A percentile compares a stretch with the other conserved stretches of the same genome.
Conservation (phyloP, 2,888 invertebrate genomes). For the Pterostichus madidus region DNA sequence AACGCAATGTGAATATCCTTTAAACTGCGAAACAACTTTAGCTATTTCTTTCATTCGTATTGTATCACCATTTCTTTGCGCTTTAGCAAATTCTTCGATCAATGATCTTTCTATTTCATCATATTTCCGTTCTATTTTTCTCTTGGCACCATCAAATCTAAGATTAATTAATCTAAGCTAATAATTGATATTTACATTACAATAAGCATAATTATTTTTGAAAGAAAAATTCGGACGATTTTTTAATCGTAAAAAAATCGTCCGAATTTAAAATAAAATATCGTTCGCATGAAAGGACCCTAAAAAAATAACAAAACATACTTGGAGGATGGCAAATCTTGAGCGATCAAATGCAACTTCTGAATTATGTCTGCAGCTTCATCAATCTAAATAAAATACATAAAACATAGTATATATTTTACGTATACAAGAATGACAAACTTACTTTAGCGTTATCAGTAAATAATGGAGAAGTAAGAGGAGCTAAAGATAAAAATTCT, state of each 20-base stretch:
- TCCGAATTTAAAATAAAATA: too few relatives aligned
- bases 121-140: conserved; percentile 92
- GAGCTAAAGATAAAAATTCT: conserved; percentile 93
- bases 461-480: conserved; percentile 91
- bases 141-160: conserved; percentile 89
- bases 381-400: conserved; percentile 75
- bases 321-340: conserved; percentile 94
- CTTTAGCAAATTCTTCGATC: conserved; percentile 96
- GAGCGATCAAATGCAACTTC: conserved; percentile 96
- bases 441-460: conserved; percentile 88
- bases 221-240: too few relatives aligned
- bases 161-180: conserved; percentile 63
- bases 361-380: conserved; percentile 99
- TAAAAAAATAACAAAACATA: conserved; percentile 72
- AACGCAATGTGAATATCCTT: conserved; percentile 97
- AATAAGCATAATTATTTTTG: too few relatives aligned
- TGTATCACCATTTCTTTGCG: conserved; percentile 91
- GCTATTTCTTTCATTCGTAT: conserved; percentile 96
- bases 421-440: conserved; percentile 4
- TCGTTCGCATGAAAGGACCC: too few relatives aligned
- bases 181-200: neutral
- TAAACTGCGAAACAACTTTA: conserved; percentile 94
- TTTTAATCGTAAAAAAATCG: too few relatives aligned
- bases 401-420: conserved; percentile 14
- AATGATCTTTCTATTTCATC: conserved; percentile 93